A percentile compares a stretch with the other conserved stretches of the same genome.
phyloP scores from a whole-genome alignment of 2,113 vertebrate species.

The Prochilodus magdalenae region DNA sequence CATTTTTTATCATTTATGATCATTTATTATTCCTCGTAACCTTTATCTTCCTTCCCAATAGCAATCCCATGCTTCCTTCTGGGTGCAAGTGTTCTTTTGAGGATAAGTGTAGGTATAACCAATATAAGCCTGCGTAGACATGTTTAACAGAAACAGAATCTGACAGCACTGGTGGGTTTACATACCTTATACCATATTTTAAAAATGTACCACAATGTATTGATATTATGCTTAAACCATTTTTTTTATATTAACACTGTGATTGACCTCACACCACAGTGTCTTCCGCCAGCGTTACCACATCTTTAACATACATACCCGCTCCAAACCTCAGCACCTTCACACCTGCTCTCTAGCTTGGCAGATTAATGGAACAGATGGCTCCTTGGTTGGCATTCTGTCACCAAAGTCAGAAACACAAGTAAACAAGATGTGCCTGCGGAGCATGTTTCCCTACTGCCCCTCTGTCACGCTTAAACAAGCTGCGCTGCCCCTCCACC shows the following conservation, averaged over 20 bases:
- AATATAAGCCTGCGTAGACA: no score
- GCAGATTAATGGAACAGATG: slow-evolving; percentile 38
- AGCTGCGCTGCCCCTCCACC: not conserved
- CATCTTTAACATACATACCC: not conserved
- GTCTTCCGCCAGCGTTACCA: not conserved
- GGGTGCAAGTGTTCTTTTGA: no score
- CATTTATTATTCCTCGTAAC: no score
- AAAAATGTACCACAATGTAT: no score
- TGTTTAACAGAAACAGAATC: no score
- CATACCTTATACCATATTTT: no score
- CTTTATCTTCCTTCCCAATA: no score
- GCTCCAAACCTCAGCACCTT: not conserved
- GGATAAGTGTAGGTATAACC: no score
- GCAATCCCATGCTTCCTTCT: no score
- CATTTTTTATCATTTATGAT: no score
- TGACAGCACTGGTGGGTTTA: no score
- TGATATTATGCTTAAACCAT: no score
- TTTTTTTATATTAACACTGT: not conserved
- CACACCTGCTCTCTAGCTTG: slow-evolving; percentile 40
- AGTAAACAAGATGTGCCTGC: slow-evolving; percentile 40
- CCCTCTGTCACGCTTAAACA: not conserved
- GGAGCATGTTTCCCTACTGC: slow-evolving; percentile 17
- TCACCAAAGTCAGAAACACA: slow-evolving; percentile 42
- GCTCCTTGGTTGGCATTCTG: slow-evolving; percentile 39
- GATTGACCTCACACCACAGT: not conserved